Conservation (phyloP, 2,888 invertebrate species). For the Micoletzkya japonica region DNA sequence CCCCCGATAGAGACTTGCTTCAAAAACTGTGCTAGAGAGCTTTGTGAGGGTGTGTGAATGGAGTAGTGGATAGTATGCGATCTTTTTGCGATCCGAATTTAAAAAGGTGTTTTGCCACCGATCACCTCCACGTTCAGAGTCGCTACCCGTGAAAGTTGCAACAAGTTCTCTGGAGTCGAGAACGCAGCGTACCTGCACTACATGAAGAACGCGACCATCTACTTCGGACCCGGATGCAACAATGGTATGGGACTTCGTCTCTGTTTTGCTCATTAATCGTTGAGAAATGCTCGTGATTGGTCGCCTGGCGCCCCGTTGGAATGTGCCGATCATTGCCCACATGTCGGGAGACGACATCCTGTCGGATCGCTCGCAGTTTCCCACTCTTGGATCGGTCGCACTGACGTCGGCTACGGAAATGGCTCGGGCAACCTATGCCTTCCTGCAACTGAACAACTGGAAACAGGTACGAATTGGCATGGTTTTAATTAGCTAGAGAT, state of each 20-base stretch:
- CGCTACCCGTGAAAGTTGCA: conserved; percentile 60
- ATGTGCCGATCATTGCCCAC: conserved; percentile 62
- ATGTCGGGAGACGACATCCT: conserved; percentile 62
- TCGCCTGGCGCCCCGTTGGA: conserved; percentile 61
- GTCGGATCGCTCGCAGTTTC: conserved; percentile 54
- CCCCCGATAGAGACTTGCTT: background rate
- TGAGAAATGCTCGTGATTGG: conserved; percentile 62
- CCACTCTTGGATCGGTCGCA: conserved; percentile 61
- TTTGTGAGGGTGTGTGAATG: too few relatives aligned
- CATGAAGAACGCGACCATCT: conserved; percentile 58
- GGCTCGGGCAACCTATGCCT: conserved; percentile 59
- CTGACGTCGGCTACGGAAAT: conserved; percentile 62
- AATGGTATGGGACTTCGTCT: conserved; percentile 41
- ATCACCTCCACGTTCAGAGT: conserved; percentile 38
- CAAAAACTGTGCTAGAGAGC: too few relatives aligned
- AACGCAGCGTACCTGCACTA: conserved; percentile 62
- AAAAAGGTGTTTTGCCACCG: background rate
- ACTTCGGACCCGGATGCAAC: conserved; percentile 63
- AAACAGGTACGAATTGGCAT: conserved; percentile 39
- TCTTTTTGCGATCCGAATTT: too few relatives aligned
- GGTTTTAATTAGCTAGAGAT: too few relatives aligned
- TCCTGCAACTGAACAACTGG: conserved; percentile 58
- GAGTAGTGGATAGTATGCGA: too few relatives aligned
- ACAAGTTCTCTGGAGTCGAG: conserved; percentile 59
- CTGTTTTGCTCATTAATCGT: background rate